phyloP scores from a whole-genome alignment of 2,113 vertebrate genomes.

The Paralichthys olivaceus region DNA sequence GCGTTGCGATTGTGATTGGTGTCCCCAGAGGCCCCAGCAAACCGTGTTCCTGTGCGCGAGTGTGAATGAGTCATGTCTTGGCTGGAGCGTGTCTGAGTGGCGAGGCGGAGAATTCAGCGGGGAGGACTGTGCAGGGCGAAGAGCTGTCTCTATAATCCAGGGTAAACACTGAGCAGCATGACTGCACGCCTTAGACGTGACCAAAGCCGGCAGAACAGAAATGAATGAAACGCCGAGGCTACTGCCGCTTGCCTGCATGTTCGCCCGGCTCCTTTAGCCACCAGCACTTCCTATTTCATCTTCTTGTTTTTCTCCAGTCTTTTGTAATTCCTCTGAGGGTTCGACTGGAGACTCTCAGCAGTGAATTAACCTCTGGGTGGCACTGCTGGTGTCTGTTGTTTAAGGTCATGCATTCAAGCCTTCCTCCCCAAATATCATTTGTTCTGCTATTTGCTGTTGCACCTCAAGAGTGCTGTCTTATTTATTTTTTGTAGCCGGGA shows the following conservation, averaged over 20 bases:
- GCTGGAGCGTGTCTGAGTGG: slow-evolving; percentile 78
- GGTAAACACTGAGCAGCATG: slow-evolving; percentile 82
- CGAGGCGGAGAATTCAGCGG: slow-evolving; percentile 73
- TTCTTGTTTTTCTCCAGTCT: slow-evolving; percentile 34
- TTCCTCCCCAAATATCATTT: slow-evolving; percentile 45
- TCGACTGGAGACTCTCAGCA: slow-evolving; percentile 51
- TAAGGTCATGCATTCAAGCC: slow-evolving; percentile 51
- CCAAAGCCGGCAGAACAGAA: slow-evolving; percentile 67
- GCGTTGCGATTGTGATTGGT: slow-evolving; percentile 59
- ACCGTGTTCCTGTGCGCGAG: slow-evolving; percentile 61
- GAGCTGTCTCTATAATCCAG: slow-evolving; percentile 79
- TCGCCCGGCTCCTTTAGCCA: slow-evolving; percentile 49
- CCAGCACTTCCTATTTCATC: slow-evolving; percentile 50
- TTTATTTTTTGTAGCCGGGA: slow-evolving; percentile 20
- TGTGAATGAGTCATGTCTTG: slow-evolving; percentile 79
- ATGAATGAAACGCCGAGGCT: slow-evolving; percentile 72
- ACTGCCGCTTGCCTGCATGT: slow-evolving; percentile 58
- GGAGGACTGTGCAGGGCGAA: slow-evolving; percentile 67
- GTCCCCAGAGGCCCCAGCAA: slow-evolving; percentile 57
- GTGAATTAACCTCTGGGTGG: slow-evolving; percentile 66
- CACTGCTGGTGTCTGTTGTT: slow-evolving; percentile 48
- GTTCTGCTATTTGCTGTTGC: slow-evolving; percentile 45
- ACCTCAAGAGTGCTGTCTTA: slow-evolving; percentile 4
- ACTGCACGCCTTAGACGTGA: slow-evolving; percentile 78
- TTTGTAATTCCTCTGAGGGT: slow-evolving; percentile 48